Evolutionary conservation across 2,888 invertebrate genomes (phyloP).

Genomic region (Fissipunctia ypsillon): DNA sequence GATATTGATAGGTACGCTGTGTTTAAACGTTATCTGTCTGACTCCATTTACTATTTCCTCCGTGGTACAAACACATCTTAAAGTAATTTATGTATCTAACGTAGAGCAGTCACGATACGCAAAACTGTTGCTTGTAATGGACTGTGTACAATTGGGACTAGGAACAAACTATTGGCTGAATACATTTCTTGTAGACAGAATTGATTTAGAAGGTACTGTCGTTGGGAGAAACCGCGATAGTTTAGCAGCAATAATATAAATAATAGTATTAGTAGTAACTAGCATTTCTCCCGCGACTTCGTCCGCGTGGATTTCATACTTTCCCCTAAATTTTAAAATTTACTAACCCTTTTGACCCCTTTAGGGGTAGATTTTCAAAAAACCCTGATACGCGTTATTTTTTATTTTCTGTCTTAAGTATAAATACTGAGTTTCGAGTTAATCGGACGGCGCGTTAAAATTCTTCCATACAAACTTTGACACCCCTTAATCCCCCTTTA

Average conservation of each 20-base stretch:
- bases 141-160: slow-evolving; percentile 33
- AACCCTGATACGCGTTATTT: no score
- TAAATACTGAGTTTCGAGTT: no score
- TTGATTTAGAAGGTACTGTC: slow-evolving; percentile 46
- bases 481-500: no score
- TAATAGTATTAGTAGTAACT: not conserved
- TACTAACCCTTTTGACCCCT: no score
- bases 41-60: slow-evolving; percentile 33
- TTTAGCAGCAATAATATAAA: not conserved
- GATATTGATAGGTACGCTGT: not conserved
- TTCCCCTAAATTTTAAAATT: no score
- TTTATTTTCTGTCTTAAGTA: no score
- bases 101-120: slow-evolving; percentile 55
- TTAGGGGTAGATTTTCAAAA: no score
- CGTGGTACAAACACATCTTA: slow-evolving; percentile 29
- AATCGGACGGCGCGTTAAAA: no score
- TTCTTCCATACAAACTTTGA: no score
- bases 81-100: slow-evolving; percentile 65
- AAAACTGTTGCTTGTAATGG: slow-evolving; percentile 56
- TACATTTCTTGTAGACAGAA: slow-evolving; percentile 46
- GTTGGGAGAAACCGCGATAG: slow-evolving; percentile 19
- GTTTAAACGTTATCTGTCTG: not conserved
- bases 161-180: slow-evolving; percentile 32
- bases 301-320: no score
- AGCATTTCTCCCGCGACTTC: no score